Conservation (phyloP, 2,113 vertebrate genomes). For the Delphinus delphis region DNA sequence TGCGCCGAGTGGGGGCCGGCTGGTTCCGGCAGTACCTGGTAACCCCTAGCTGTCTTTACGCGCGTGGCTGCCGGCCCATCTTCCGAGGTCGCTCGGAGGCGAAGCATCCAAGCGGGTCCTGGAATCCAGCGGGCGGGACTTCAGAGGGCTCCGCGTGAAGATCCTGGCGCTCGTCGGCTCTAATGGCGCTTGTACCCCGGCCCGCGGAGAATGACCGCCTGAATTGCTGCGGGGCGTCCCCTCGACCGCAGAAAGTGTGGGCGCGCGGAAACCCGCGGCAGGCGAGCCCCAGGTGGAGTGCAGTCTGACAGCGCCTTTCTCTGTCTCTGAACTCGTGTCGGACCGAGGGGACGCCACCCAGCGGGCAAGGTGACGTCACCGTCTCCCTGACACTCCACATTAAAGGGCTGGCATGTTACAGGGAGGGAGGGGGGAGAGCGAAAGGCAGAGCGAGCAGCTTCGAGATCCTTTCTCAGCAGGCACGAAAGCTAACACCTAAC, state of each 20-base stretch:
- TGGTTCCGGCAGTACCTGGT: conserved; percentile 70
- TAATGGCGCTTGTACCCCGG: conserved; percentile 18
- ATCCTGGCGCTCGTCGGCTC: conserved; percentile 27
- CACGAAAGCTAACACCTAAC: conserved; percentile 59
- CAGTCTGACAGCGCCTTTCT: conserved; percentile 69
- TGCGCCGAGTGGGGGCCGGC: not conserved
- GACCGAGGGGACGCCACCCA: conserved; percentile 80
- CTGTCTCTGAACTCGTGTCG: conserved; percentile 76
- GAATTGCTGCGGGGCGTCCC: not conserved
- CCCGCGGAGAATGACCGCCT: not conserved
- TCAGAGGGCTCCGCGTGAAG: conserved; percentile 45
- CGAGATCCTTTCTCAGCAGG: conserved; percentile 50
- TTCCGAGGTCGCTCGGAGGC: conserved; percentile 76
- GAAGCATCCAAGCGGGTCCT: conserved; percentile 80
- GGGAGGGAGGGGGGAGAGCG: conserved; percentile 65
- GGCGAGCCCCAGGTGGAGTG: conserved; percentile 74
- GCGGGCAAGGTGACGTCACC: conserved; percentile 83
- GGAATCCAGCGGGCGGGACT: conserved; percentile 61
- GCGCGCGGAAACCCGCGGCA: conserved; percentile 46
- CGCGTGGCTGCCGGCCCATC: conserved; percentile 67
- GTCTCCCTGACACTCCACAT: conserved; percentile 77
- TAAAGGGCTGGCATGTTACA: conserved; percentile 76
- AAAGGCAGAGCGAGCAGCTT: conserved; percentile 9
- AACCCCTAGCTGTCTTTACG: conserved; percentile 61
- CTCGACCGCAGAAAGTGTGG: conserved; percentile 46